These are phyloP conservation scores for Acrossocheilus fasciatus DNA, from an alignment of 2,797 vertebrate genomes.

Conservation along the genomic window DNA sequence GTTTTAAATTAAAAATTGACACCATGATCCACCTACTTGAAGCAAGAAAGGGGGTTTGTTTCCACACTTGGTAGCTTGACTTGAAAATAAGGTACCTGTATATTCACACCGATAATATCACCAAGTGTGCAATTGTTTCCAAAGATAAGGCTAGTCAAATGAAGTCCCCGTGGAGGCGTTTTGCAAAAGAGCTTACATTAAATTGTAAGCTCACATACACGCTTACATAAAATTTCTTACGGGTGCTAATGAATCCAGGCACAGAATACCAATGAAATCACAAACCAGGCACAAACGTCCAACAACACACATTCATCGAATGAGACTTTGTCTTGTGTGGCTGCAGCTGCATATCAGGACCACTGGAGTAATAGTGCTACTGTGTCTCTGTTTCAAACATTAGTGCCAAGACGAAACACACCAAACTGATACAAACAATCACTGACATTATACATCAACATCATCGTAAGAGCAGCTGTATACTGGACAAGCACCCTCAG, in stretches of 20 bases:
- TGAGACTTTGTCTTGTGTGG: neutral
- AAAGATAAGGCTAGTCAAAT: conserved; percentile 11
- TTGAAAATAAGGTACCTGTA: neutral
- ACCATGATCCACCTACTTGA: neutral
- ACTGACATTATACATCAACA: neutral
- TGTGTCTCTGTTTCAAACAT: neutral
- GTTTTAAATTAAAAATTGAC: neutral
- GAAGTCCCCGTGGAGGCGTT: neutral
- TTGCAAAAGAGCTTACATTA: conserved; percentile 5
- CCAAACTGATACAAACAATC: neutral
- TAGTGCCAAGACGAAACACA: neutral
- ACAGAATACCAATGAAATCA: neutral
- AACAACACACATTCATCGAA: conserved; percentile 16
- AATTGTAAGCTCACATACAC: neutral
- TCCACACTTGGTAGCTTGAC: neutral
- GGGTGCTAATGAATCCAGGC: neutral
- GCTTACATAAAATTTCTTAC: too few relatives aligned
- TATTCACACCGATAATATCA: conserved; percentile 7
- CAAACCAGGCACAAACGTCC: neutral
- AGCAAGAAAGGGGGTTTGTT: neutral
- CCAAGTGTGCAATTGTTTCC: neutral
- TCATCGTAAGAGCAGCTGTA: neutral
- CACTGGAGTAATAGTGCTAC: neutral
- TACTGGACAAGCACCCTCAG: neutral
- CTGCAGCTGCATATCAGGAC: conserved; percentile 28